Evolutionary conservation across 2,797 vertebrate species (phyloP).

Genomic region (Rhabdophis nuchalis): DNA sequence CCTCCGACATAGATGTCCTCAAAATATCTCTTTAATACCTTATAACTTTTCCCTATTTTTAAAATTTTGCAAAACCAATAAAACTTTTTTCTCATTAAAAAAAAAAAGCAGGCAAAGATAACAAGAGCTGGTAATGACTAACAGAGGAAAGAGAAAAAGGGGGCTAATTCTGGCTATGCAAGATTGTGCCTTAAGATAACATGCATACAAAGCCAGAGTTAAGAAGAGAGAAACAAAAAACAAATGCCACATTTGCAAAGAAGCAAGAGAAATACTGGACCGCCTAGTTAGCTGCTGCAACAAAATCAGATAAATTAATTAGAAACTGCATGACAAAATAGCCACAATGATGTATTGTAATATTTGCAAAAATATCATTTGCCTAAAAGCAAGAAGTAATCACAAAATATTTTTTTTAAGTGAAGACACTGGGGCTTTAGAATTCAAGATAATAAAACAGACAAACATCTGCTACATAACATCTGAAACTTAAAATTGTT

Average conservation of each 20-base stretch:
- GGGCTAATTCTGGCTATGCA: background rate
- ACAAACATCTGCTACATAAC: background rate
- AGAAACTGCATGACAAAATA: background rate
- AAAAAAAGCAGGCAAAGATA: background rate
- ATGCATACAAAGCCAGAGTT: background rate
- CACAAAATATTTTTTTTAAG: background rate
- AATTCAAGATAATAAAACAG: background rate
- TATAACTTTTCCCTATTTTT: no score
- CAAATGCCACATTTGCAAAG: background rate
- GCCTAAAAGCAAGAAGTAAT: background rate
- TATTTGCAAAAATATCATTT: background rate
- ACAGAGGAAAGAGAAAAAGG: background rate
- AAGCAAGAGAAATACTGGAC: background rate
- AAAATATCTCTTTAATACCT: no score
- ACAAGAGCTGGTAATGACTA: background rate
- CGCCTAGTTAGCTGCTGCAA: background rate
- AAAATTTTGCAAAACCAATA: no score
- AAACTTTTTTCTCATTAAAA: no score
- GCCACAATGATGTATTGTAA: background rate
- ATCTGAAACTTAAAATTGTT: background rate
- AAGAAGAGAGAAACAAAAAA: background rate
- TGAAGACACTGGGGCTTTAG: background rate
- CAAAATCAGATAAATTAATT: background rate
- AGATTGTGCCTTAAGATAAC: background rate
- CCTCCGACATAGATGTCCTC: no score